Evolutionary conservation across 2,888 invertebrate genomes (phyloP).

Genomic region (Xestia c-nigrum): DNA sequence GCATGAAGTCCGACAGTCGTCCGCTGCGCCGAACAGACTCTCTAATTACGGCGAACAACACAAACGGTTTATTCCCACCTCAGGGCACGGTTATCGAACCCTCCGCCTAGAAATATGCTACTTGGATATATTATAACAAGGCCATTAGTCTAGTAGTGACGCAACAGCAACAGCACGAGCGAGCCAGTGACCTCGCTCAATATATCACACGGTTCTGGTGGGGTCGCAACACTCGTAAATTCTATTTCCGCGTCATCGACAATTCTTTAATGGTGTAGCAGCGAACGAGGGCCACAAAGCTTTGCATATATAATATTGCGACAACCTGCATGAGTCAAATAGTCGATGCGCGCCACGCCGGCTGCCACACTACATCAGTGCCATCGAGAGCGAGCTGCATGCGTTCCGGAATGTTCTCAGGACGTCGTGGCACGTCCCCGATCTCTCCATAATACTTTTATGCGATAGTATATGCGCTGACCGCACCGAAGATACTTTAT

Average conservation of each 20-base stretch:
- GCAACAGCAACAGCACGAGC: slow-evolving; percentile 73
- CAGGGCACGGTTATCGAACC: slow-evolving; percentile 84
- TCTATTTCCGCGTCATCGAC: slow-evolving; percentile 85
- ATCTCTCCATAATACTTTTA: slow-evolving; percentile 78
- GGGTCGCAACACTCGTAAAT: slow-evolving; percentile 81
- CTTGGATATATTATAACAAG: slow-evolving; percentile 80
- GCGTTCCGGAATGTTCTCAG: slow-evolving; percentile 75
- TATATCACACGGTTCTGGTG: slow-evolving; percentile 74
- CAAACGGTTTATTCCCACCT: slow-evolving; percentile 83
- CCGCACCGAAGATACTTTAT: slow-evolving; percentile 78
- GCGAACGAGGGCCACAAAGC: slow-evolving; percentile 67
- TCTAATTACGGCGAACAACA: slow-evolving; percentile 81
- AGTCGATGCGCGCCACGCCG: slow-evolving; percentile 74
- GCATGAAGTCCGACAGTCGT: slow-evolving; percentile 79
- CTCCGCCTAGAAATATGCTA: slow-evolving; percentile 73
- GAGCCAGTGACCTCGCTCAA: slow-evolving; percentile 82
- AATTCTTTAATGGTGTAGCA: slow-evolving; percentile 69
- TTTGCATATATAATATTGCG: slow-evolving; percentile 81
- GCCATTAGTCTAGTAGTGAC: slow-evolving; percentile 79
- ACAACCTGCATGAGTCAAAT: slow-evolving; percentile 70
- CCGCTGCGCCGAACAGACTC: slow-evolving; percentile 76
- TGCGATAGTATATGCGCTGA: slow-evolving; percentile 76
- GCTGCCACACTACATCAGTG: slow-evolving; percentile 75
- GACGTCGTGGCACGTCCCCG: slow-evolving; percentile 74
- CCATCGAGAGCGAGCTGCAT: slow-evolving; percentile 64